Evolutionary conservation across 2,888 invertebrate species (phyloP).

Genomic region (Habrosyne pyritoides): DNA sequence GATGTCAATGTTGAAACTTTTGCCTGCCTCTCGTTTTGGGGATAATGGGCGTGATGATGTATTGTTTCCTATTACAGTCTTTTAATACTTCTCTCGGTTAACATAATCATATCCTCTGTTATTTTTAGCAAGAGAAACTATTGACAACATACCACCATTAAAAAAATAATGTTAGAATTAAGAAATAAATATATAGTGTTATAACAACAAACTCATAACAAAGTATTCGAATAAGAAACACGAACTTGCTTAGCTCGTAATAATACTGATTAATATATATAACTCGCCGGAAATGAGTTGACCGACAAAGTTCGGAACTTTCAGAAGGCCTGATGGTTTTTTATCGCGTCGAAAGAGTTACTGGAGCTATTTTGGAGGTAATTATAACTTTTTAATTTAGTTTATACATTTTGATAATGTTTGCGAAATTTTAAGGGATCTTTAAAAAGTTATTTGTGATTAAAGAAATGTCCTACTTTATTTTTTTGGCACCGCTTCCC

Average conservation of each 20-base stretch:
- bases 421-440: background rate
- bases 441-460: background rate
- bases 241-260: background rate
- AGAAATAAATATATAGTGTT: background rate
- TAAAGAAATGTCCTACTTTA: background rate
- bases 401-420: background rate
- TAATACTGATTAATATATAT: background rate
- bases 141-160: too few species aligned
- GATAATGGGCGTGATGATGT: too few species aligned
- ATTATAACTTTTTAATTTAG: constrained; percentile 9
- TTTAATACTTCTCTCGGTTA: too few species aligned
- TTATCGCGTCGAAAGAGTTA: constrained; percentile 4
- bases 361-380: constrained; percentile 2
- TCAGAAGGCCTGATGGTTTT: constrained; percentile 3
- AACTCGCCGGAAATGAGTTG: constrained; percentile 1
- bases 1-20: too few species aligned
- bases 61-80: too few species aligned
- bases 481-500: background rate
- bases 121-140: too few species aligned
- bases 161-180: too few species aligned
- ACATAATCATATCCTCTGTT: too few species aligned
- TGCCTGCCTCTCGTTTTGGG: too few species aligned
- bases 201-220: background rate
- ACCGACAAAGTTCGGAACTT: background rate
- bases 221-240: background rate